These are phyloP conservation scores for Enteromius treurensis DNA, from an alignment of 2,797 vertebrate genomes.

Conservation along the genomic window DNA sequence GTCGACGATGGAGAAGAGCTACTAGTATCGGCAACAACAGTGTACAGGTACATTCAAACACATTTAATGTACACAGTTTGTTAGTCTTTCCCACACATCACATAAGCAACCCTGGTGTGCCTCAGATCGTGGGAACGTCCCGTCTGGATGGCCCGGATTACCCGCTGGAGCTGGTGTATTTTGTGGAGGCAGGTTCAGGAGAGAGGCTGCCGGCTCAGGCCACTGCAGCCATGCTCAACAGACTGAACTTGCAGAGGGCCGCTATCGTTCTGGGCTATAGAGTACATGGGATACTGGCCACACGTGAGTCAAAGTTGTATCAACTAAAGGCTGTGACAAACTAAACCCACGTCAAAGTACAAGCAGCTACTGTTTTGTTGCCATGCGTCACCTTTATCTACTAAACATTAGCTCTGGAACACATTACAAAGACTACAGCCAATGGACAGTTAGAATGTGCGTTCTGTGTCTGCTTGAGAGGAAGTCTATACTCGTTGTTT, in stretches of 20 bases:
- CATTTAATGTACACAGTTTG: not conserved
- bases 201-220: constrained; percentile 83
- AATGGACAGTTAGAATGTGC: not conserved
- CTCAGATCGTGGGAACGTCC: constrained; percentile 88
- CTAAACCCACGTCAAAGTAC: not conserved
- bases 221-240: constrained; percentile 88
- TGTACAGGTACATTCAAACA: constrained; percentile 83
- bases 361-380: not conserved
- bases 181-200: constrained; percentile 89
- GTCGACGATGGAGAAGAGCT: constrained; percentile 87
- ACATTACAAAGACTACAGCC: not conserved
- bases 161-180: constrained; percentile 92
- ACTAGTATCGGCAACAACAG: constrained; percentile 85
- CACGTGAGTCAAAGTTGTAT: constrained; percentile 80
- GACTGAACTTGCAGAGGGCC: constrained; percentile 90
- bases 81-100: not conserved
- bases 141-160: constrained; percentile 82
- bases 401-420: not conserved
- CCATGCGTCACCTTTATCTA: not conserved
- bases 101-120: not conserved
- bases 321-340: not conserved
- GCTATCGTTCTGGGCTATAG: constrained; percentile 93
- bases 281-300: constrained; percentile 88
- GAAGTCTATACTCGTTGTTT: not conserved
- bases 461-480: not conserved